Evolutionary conservation across 2,888 invertebrate species (phyloP), one percentile per base, ranked within the genome.

Genomic region (Volucella inflata): DNA sequence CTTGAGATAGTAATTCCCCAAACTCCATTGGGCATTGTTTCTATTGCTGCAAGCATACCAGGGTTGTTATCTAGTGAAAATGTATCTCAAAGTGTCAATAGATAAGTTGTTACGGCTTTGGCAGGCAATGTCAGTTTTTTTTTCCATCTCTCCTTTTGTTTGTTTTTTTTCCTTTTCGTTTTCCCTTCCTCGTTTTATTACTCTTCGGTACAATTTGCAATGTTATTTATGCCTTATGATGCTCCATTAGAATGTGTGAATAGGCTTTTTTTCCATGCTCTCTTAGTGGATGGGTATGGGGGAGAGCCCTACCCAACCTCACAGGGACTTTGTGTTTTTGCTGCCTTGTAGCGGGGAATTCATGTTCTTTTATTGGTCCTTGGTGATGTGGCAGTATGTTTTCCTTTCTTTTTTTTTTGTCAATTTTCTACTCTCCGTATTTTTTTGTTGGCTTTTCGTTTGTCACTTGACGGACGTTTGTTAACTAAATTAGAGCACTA

Each of bases 31-130:
- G 17, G 59, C 59, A 40, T 36, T n/a, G 42, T 51, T 44, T 40
- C 62, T 44, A 77, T 40, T 40, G 62, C 83, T 79, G 53, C 74
- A 53, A 74, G 68, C 78, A 14, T 30, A 46, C 62, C 53, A 64
- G 55, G 30, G 50, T 55, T 48, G 59, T 40, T 84, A 84, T 84
- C 83, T 75, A 46, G 75, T 65, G 79, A 38, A 67, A 80, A 75
- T 84, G 75, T 84, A 76, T 84, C 80, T 80, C 80, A 80, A 84
- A 80, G 80, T 84, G 84, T 84, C 84, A 84, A 84, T 84, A 84
- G 84, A 84, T 84, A 80, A 84, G 80, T 84, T 80, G 84, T 76
- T 80, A 84, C 60, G 71, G 80, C 80, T 67, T 60, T 71, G 65
- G 70, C 80, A 80, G 75, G 65, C 71, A 53, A 46, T 59, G 55